These are phyloP conservation scores for Dasypolia templi DNA, from an alignment of 2,888 invertebrate genomes.

Conservation along the genomic window DNA sequence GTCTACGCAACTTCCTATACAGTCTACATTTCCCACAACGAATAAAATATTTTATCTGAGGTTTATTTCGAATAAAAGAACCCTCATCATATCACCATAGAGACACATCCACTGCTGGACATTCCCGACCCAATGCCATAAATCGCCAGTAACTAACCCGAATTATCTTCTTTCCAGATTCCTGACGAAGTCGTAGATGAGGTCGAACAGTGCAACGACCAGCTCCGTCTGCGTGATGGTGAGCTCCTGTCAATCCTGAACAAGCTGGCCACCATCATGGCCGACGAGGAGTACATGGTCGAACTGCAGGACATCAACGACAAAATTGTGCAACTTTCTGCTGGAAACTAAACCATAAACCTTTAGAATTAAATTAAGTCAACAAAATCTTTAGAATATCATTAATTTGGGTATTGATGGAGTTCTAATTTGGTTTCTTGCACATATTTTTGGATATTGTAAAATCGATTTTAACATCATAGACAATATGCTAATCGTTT, in stretches of 20 bases:
- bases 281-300: constrained; percentile 93
- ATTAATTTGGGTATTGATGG: constrained; percentile 30
- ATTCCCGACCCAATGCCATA: neutral
- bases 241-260: constrained; percentile 92
- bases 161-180: constrained; percentile 84
- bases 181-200: constrained; percentile 92
- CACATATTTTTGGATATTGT: constrained; percentile 11
- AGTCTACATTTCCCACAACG: neutral
- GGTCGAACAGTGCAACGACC: constrained; percentile 93
- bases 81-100: neutral
- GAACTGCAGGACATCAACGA: constrained; percentile 94
- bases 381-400: constrained; percentile 2
- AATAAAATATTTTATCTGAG: neutral
- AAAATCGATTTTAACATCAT: constrained; percentile 15
- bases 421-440: constrained; percentile 42
- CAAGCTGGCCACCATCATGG: constrained; percentile 92
- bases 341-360: constrained; percentile 75
- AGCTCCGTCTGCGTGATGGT: constrained; percentile 92
- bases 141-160: neutral
- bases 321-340: constrained; percentile 90
- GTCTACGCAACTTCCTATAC: neutral
- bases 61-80: neutral
- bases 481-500: constrained; percentile 25
- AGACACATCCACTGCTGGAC: neutral
- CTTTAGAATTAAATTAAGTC: constrained; percentile 2